These are phyloP conservation scores for Cheilinus undulatus DNA, from an alignment of 2,113 vertebrate species.

Conservation along the genomic window DNA sequence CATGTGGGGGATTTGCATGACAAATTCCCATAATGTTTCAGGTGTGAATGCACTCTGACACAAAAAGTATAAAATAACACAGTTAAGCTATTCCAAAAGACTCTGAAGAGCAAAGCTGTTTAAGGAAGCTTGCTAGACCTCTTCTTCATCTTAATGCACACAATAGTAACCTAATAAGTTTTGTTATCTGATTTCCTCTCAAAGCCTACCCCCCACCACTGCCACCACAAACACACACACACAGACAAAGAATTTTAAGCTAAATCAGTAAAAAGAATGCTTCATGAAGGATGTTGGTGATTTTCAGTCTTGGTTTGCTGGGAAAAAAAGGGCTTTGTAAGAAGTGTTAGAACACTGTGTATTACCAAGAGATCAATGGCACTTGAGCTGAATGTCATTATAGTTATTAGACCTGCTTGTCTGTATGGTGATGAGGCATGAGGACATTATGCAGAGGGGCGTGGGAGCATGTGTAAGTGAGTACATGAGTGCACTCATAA, in stretches of 20 bases:
- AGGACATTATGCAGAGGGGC: slow-evolving; percentile 65
- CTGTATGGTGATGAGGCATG: slow-evolving; percentile 68
- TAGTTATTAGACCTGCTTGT: slow-evolving; percentile 68
- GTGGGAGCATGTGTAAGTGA: slow-evolving; percentile 14
- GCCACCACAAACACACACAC: too few relatives aligned
- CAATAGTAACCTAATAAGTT: neutral
- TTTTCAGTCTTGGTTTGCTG: slow-evolving; percentile 41
- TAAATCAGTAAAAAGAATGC: slow-evolving; percentile 15
- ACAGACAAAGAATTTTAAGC: slow-evolving; percentile 33
- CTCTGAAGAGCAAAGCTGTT: too few relatives aligned
- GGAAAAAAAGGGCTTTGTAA: slow-evolving; percentile 19
- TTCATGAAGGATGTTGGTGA: slow-evolving; percentile 49
- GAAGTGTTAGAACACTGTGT: slow-evolving; percentile 38
- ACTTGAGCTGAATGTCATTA: slow-evolving; percentile 77
- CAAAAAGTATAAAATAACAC: too few relatives aligned
- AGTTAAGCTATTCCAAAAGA: too few relatives aligned
- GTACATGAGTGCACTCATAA: slow-evolving; percentile 50
- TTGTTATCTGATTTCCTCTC: neutral
- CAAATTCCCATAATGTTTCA: too few relatives aligned
- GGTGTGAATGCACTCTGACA: too few relatives aligned
- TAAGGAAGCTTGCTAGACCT: neutral
- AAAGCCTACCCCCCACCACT: too few relatives aligned
- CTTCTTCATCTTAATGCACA: neutral
- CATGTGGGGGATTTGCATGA: too few relatives aligned
- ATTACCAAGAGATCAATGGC: slow-evolving; percentile 74